A percentile compares a stretch with the other conserved stretches of the same genome.
These are phyloP conservation scores for Clanis bilineata DNA, from an alignment of 2,888 invertebrate genomes.

Conservation along the genomic window DNA sequence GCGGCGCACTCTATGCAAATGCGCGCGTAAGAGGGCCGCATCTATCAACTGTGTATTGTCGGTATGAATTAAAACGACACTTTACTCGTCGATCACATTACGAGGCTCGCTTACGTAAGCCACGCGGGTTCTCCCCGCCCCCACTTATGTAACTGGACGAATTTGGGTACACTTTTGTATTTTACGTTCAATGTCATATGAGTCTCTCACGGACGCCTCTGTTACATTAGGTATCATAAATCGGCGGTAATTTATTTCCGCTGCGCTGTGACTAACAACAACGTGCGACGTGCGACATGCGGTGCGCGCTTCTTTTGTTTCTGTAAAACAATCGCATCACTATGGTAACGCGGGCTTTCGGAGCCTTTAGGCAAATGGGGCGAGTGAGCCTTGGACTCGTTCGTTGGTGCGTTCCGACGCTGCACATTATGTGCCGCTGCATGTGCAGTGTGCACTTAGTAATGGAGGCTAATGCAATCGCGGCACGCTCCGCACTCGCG, in stretches of 20 bases:
- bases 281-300: background rate
- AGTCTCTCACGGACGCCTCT: background rate
- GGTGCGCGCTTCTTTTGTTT: background rate
- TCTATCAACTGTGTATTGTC: conserved; percentile 4
- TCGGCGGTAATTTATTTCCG: background rate
- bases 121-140: conserved; percentile 55
- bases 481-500: conserved; percentile 37
- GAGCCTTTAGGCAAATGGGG: conserved; percentile 13
- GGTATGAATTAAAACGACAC: conserved; percentile 7
- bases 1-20: conserved; percentile 25
- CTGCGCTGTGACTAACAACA: background rate
- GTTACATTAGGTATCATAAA: conserved; percentile 29
- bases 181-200: conserved; percentile 24
- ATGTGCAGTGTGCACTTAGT: conserved; percentile 30
- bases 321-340: background rate
- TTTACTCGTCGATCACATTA: conserved; percentile 21
- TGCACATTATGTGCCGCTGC: conserved; percentile 4
- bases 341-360: conserved; percentile 10
- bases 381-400: conserved; percentile 15
- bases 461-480: conserved; percentile 46
- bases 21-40: conserved; percentile 13
- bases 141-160: conserved; percentile 73
- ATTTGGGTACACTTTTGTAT: conserved; percentile 53
- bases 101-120: conserved; percentile 74
- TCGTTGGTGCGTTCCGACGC: background rate